Conservation (phyloP, 1,140 invertebrate genomes). For the Hydropsyche tenuis region DNA sequence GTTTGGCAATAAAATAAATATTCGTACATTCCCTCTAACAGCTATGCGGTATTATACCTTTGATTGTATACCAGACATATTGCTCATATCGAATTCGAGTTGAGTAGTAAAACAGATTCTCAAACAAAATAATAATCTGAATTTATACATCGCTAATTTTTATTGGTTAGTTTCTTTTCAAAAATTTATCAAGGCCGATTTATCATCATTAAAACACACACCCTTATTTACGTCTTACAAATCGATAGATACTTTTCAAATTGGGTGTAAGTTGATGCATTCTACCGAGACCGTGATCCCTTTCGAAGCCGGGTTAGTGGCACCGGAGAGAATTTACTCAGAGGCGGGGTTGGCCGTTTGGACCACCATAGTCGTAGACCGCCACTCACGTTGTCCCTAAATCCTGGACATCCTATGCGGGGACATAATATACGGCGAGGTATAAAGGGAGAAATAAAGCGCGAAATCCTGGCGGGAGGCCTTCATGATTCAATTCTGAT, state of each 20-base stretch:
- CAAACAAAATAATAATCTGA: too few species aligned
- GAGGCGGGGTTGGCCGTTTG: neutral
- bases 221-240: neutral
- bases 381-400: neutral
- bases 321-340: slow-evolving; percentile 19
- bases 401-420: slow-evolving; percentile 7
- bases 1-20: slow-evolving; percentile 37
- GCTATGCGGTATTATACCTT: too few species aligned
- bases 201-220: too few species aligned
- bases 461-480: slow-evolving; percentile 49
- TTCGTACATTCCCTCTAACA: slow-evolving; percentile 5
- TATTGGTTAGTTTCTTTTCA: too few species aligned
- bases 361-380: slow-evolving; percentile 37
- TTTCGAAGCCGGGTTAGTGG: slow-evolving; percentile 17
- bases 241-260: slow-evolving; percentile 19
- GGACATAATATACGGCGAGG: slow-evolving; percentile 44
- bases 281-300: slow-evolving; percentile 7
- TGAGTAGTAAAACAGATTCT: too few species aligned
- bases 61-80: too few species aligned
- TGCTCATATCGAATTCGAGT: too few species aligned
- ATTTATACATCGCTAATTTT: too few species aligned
- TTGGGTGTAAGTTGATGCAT: slow-evolving; percentile 25
- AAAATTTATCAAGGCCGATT: too few species aligned
- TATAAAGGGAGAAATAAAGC: slow-evolving; percentile 50
- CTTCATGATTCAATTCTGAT: slow-evolving; percentile 50